Evolutionary conservation across 2,888 invertebrate genomes (phyloP), one percentile per base, ranked within the genome.

Genomic region (Craniophora ligustri): DNA sequence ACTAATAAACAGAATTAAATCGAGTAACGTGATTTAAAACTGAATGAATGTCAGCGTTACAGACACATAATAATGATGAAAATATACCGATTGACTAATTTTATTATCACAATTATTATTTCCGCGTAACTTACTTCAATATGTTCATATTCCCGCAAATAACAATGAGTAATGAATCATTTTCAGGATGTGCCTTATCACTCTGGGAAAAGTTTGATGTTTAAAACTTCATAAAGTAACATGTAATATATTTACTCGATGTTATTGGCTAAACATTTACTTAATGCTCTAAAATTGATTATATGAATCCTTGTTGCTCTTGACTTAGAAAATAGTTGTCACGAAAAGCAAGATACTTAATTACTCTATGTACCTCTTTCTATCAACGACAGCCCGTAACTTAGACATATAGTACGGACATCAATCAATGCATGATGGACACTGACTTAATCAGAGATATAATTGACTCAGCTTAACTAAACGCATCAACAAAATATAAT

Each of bases 121-220:
- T 35, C 49, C 47, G 59, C 39, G 5, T 44, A 50, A 55, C 51
- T 62, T 57, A 60, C 53, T 65, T n/a, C n/a, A 38, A 59, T 69
- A 55, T 61, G 56, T 42, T 45, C 36, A 39, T 30, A 36, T 63
- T 76, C 56, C 59, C 32, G 65, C 40, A 38, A 72, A 75, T 59
- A 8, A 28, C 34, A 50, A 48, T 79, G 79, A 78, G 53, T 80
- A 50, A 48, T 79, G 79, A 78, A 53, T 80, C 79, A 78, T 45
- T 48, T 47, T 61, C 67, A 67, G 79, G 75, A 80, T 72, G 71
- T 64, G 50, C 40, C 42, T 64, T 79, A 74, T 72, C 66, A 32
- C 49, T 64, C 46, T 77, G 68, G 72, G 70, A 72, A 76, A 77
- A 75, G 62, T 36, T 35, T 49, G 19, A 50, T 45, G 19, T 44